Evolutionary conservation across 2,113 vertebrate genomes (phyloP).

Genomic region (Romanogobio albipinnatus): DNA sequence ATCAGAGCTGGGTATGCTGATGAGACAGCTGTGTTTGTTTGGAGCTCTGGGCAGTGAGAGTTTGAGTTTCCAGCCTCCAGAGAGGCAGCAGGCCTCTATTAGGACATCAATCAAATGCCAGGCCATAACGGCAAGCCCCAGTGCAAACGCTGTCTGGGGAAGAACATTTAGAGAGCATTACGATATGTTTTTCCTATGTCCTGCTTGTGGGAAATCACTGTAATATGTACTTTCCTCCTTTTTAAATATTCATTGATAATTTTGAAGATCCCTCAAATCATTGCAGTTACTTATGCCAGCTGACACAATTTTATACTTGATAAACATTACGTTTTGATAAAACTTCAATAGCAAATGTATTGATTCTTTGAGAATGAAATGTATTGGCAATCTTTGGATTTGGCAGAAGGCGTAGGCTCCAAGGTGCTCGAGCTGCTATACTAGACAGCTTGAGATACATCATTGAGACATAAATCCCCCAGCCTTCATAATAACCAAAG

Average conservation of each 20-base stretch:
- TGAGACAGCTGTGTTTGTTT: constrained; percentile 60
- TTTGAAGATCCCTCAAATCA: neutral
- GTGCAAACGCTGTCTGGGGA: constrained; percentile 18
- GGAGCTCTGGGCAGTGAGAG: constrained; percentile 15
- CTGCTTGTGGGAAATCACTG: neutral
- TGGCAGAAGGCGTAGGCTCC: too few species aligned
- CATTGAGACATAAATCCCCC: too few species aligned
- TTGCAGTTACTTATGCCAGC: neutral
- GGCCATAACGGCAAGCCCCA: neutral
- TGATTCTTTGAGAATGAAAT: too few species aligned
- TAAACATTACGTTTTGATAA: too few species aligned
- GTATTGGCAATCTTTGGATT: too few species aligned
- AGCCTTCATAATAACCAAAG: too few species aligned
- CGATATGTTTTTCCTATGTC: neutral
- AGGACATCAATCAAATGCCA: constrained; percentile 48
- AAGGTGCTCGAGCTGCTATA: too few species aligned
- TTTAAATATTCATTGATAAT: constrained; percentile 1
- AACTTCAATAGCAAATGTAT: too few species aligned
- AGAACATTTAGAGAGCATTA: constrained; percentile 10
- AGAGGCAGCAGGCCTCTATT: constrained; percentile 42
- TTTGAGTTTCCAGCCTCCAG: constrained; percentile 22
- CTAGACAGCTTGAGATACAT: too few species aligned
- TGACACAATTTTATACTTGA: neutral
- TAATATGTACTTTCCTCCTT: constrained; percentile 1
- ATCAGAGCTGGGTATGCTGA: constrained; percentile 51